Base-by-base conservation (phyloP, 64 coral and sea anemone genomes). In the Platygyra sinensis region DNA sequence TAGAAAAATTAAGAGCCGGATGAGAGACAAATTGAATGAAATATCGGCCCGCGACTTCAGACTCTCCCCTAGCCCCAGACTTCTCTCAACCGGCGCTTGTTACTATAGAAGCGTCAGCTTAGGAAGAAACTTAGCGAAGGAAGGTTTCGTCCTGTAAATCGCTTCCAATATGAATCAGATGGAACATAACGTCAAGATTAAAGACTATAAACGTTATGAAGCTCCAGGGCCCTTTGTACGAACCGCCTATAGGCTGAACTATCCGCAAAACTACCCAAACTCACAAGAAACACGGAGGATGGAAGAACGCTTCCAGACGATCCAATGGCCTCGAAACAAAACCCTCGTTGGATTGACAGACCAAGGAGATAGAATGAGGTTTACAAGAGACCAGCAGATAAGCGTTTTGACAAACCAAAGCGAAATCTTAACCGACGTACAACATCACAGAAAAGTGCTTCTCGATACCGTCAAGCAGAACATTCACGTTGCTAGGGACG, bases 161-260 rank as follows among this genome's bases (percentile, higher is more conserved):
- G 42, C 76, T 77, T 25, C 52, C 90, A 74, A 22, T 42, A 99
- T 99, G 94, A 96, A 99, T 91, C 97, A 99, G 52, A 99, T 99
- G 97, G 94, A 99, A 75, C 97, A 99, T 89, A 99, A 96, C 52
- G 80, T 87, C 63, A 99, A 99, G 82, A 99, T 99, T 83, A 95
- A 99, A 80, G 79, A 96, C 88, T 99, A 93, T 52, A 96, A 99
- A 49, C 94, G 94, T 7, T 74, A 85, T 24, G 87, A 94, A 62
- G 94, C 87, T 38, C 90, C 94, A 30, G 87, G 90, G 2, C 90
- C 97, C 3, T 96, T 93, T 82, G 86, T 95, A 5, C 78, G 78
- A 76, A 91, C 94, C 27, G 90, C 79, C 50, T 93, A 96, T 38
- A 62, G 55, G 10, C 80, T 99, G 20, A 96, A 96, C 62, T 88